Evolutionary conservation across 2,113 vertebrate genomes (phyloP).

Genomic region (Struthio camelus): DNA sequence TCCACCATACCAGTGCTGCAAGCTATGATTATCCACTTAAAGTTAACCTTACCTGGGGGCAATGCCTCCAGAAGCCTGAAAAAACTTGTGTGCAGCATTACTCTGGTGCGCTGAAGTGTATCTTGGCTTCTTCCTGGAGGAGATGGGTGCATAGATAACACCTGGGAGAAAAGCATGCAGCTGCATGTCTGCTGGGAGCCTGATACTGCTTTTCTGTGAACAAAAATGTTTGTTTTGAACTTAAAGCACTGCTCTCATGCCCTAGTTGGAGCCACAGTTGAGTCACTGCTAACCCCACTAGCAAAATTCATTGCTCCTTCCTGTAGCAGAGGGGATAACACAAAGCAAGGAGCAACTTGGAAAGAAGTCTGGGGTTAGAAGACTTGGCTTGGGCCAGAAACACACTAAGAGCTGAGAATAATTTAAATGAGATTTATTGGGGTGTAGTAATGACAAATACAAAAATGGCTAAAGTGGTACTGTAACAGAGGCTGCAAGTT

Average conservation of each 20-base stretch:
- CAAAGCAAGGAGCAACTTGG: rapidly evolving
- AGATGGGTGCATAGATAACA: not conserved
- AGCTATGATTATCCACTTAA: rapidly evolving
- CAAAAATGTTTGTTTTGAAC: rapidly evolving
- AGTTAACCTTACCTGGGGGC: rapidly evolving
- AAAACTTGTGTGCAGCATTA: rapidly evolving
- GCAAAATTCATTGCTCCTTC: rapidly evolving
- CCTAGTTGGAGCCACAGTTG: not conserved
- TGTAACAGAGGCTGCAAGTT: not conserved
- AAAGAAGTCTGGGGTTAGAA: not conserved
- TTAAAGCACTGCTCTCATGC: not conserved
- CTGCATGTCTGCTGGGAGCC: rapidly evolving
- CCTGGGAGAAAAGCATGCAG: no score
- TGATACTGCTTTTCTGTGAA: not conserved
- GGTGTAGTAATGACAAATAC: slow-evolving; percentile 26
- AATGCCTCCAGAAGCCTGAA: not conserved
- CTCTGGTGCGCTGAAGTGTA: rapidly evolving
- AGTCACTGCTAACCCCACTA: rapidly evolving
- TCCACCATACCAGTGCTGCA: not conserved
- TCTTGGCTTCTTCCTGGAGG: not conserved
- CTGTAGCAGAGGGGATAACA: rapidly evolving
- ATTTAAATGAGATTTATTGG: slow-evolving; percentile 66
- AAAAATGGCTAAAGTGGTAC: slow-evolving; percentile 7
- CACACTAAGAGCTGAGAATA: not conserved
- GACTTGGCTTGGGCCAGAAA: not conserved